Base-by-base conservation (phyloP, 2,113 vertebrate genomes). In the Salvelinus fontinalis region DNA sequence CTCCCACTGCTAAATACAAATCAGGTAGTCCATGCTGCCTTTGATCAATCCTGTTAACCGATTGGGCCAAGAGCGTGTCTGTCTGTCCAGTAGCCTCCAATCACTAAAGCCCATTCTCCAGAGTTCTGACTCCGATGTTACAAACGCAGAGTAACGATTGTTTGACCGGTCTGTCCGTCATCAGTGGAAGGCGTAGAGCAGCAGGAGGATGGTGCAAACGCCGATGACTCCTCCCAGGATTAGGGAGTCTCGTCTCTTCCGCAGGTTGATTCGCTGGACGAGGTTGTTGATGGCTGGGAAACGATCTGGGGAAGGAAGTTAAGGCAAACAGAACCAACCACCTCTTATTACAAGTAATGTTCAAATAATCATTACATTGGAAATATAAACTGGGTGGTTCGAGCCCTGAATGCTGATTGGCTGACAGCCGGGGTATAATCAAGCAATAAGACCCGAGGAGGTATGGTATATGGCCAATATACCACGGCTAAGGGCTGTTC, bases 281-380 rank as follows among this genome's bases (percentile, higher is more conserved):
- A 99, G 95, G 89, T 92, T 99, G 93, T 99, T 99, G 83, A 99
- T 97, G 22, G 97, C 95, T 73, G 98, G 98, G 80, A 99, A 99
- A 62, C 97, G 96, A 87, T 99, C 97, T 98, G 20, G 18, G 44
- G 44, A 31, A 62, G 65, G 14, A 20, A 22, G 87, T 93, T 87
- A 92, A 92, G 86, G 84, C 87, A 74, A 13, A 82, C 27, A 29
- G 65, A 9, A n/a, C 20, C 20, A n/a, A 22, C n/a, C 18, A 13
- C 7, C 3, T 62, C 59, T 22, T 22, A n/a, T 62, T 62, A 16
- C 7, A 62, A 5, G 16, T 62, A 22, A 24, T n/a, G 59, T 22
- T 62, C n/a, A 62, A 6, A 44, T 44, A 44, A 44, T 44, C 39
- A 44, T 44, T 44, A 44, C 2, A 44, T 12, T 44, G 39, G 2